Conservation (phyloP, 2,888 invertebrate genomes). For the Stegana nigrithorax region DNA sequence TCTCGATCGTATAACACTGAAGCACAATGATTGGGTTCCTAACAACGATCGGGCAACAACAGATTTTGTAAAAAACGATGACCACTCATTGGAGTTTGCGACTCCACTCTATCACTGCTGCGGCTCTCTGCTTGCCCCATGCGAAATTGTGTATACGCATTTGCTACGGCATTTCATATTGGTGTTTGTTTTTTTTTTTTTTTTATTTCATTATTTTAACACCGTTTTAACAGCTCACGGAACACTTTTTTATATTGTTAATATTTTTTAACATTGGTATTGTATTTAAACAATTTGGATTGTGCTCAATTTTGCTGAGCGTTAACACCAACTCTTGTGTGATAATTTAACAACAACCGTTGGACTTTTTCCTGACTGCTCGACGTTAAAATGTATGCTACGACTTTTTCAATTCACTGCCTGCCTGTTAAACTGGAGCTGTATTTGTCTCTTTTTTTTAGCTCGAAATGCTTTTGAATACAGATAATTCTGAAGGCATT, state of each 20-base stretch:
- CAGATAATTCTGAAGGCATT: conserved; percentile 3
- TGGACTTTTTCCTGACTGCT: not conserved
- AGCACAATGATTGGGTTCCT: too few species aligned
- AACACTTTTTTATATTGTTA: not conserved
- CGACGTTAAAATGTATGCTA: not conserved
- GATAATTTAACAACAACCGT: not conserved
- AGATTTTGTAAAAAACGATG: not conserved
- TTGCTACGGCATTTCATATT: conserved; percentile 1
- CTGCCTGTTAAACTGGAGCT: too few species aligned
- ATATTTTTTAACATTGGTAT: not conserved
- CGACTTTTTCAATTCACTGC: not conserved
- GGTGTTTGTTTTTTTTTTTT: not conserved
- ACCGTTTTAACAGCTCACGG: not conserved
- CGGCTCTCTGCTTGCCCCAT: conserved; percentile 32
- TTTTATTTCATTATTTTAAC: not conserved
- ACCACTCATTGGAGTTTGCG: not conserved
- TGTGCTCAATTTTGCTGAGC: not conserved
- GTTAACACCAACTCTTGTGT: not conserved
- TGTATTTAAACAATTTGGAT: not conserved
- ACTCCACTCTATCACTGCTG: conserved; percentile 4
- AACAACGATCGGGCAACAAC: not conserved
- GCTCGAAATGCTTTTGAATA: not conserved
- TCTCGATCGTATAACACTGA: too few species aligned
- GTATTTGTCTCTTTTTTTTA: too few species aligned
- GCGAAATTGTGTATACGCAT: conserved; percentile 42